Evolutionary conservation across 2,797 vertebrate species (phyloP).

Genomic region (Spea hammondii): DNA sequence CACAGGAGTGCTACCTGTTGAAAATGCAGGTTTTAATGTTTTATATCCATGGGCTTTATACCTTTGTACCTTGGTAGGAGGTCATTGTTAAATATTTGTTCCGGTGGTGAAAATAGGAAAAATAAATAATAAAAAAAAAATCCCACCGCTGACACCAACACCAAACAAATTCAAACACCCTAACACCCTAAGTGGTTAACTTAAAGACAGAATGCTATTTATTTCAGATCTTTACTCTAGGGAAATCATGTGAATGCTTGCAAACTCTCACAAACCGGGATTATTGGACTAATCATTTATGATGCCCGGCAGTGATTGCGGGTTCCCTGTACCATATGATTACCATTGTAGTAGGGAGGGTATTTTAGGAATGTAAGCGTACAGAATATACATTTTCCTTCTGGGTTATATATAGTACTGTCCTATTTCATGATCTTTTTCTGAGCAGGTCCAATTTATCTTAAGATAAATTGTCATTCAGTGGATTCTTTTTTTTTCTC

Average conservation of each 20-base stretch:
- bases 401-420: too few species aligned
- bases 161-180: too few species aligned
- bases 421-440: background rate
- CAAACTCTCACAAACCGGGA: background rate
- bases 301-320: slow-evolving; percentile 14
- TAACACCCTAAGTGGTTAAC: too few species aligned
- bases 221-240: too few species aligned
- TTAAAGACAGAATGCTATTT: too few species aligned
- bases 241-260: too few species aligned
- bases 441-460: background rate
- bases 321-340: slow-evolving; percentile 9
- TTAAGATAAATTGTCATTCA: background rate
- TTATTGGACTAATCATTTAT: slow-evolving; percentile 11
- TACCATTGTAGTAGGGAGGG: background rate
- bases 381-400: background rate
- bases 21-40: too few species aligned
- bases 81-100: too few species aligned
- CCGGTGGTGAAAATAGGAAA: too few species aligned
- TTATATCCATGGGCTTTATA: background rate
- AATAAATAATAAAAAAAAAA: too few species aligned
- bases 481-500: background rate
- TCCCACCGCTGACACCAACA: too few species aligned
- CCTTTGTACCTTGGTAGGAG: background rate
- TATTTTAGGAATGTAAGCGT: background rate
- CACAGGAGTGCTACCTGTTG: too few species aligned